Evolutionary conservation across 2,113 vertebrate genomes (phyloP), one percentile per base, ranked within the genome.

Genomic region (Petrocephalus zakoni): DNA sequence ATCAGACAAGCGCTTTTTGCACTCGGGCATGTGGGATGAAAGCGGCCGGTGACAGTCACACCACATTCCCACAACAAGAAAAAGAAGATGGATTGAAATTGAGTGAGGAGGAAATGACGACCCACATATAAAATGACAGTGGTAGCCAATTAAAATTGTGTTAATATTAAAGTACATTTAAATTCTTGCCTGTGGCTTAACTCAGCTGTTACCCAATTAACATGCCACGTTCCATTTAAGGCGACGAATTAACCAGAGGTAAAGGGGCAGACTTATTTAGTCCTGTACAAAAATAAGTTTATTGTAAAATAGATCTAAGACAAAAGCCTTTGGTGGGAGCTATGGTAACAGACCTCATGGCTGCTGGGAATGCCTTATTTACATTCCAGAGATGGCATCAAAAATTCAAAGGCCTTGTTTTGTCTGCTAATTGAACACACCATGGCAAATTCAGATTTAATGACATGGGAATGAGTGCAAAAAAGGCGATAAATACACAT

Each of bases 301-400:
- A 89, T 87, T 92, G 89, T 90, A 91, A 92, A 94, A 94, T 88
- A 85, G 92, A 91, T 91, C 90, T 91, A 86, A 90, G 88, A 91
- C 78, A 89, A 87, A 64, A 88, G 4, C 34, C 72, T 90, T 92
- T 19, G 49, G 89, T 90, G 87, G 64, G 87, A 92, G 90, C 87
- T 29, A 89, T 87, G 87, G 78, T 90, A 53, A 88, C 89, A 61
- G 90, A 91, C 87, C 89, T 53, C 29, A 83, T 84, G 90, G 92
- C 92, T 92, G 90, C 90, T 61, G 91, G 91, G 90, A 91, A 89
- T 47, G 87, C 93, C 93, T 93, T 91, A 93, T 94, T 94, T 94
- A 92, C 91, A 93, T 93, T 92, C 92, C 15, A 78, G 88, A 92
- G 92, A 95, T 94, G 91, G 90, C 90, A 93, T 94, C 92, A 91